A percentile compares a stretch with the other conserved stretches of the same genome.
Evolutionary conservation across 2,797 vertebrate species (phyloP).

Genomic region (Danio jaintianensis): DNA sequence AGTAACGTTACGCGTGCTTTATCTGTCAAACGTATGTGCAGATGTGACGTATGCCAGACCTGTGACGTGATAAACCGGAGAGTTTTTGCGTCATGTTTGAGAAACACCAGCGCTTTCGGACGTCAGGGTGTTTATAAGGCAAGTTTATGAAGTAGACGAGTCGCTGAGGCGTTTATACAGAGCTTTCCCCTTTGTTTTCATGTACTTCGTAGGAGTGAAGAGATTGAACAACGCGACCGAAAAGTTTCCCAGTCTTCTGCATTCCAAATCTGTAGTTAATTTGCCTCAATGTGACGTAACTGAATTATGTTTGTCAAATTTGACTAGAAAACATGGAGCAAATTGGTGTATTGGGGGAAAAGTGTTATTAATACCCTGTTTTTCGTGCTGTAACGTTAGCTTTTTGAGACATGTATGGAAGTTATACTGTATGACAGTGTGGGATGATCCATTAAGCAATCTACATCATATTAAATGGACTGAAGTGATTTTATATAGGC

Average conservation of each 20-base stretch:
- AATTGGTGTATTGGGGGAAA: too few relatives aligned
- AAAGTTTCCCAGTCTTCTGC: constrained; percentile 11
- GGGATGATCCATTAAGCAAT: too few relatives aligned
- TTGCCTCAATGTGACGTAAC: constrained; percentile 15
- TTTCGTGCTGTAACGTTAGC: too few relatives aligned
- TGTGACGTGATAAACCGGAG: constrained; percentile 34
- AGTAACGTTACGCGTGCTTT: background rate
- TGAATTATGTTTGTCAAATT: background rate
- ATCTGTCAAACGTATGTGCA: background rate
- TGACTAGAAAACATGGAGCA: background rate
- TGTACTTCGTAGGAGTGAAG: background rate
- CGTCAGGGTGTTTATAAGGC: background rate
- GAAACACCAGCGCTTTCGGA: background rate
- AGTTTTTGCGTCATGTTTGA: constrained; percentile 37
- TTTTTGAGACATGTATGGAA: too few relatives aligned
- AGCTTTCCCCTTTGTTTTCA: background rate
- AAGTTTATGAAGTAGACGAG: background rate
- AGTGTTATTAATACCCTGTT: too few relatives aligned
- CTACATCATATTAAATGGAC: too few relatives aligned
- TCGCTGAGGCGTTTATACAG: background rate
- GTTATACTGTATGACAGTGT: too few relatives aligned
- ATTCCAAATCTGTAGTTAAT: constrained; percentile 25
- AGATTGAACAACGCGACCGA: too few relatives aligned
- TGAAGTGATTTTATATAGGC: too few relatives aligned
- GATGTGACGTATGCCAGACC: constrained; percentile 22